phyloP scores from a whole-genome alignment of 2,888 invertebrate species.

The Ctenicera cuprea region DNA sequence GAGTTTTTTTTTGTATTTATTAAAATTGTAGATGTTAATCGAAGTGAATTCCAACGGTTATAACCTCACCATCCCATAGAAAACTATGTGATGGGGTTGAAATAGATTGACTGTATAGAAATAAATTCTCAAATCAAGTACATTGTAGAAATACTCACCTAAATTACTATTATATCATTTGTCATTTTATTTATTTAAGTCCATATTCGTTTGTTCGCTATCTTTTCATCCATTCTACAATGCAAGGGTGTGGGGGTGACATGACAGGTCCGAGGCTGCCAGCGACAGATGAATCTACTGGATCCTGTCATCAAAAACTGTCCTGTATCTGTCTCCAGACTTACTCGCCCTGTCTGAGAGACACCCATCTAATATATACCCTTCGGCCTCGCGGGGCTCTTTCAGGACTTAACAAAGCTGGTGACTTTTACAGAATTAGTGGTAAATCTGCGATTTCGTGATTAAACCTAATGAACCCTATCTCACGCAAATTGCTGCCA shows the following conservation, averaged over 20 bases:
- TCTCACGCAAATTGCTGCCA: too few species aligned
- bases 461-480: not conserved
- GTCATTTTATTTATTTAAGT: slow-evolving; percentile 50
- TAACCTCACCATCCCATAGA: too few species aligned
- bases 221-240: slow-evolving; percentile 50
- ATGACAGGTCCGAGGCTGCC: slow-evolving; percentile 64
- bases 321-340: slow-evolving; percentile 59
- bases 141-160: slow-evolving; percentile 14
- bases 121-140: not conserved
- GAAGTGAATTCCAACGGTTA: not conserved
- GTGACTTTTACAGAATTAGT: slow-evolving; percentile 14
- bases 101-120: too few species aligned
- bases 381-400: slow-evolving; percentile 31
- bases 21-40: not conserved
- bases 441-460: not conserved
- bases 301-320: slow-evolving; percentile 62
- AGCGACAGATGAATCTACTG: slow-evolving; percentile 64
- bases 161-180: slow-evolving; percentile 28
- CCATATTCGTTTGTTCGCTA: slow-evolving; percentile 44
- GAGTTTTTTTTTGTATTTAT: not conserved
- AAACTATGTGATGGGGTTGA: too few species aligned
- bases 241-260: slow-evolving; percentile 52
- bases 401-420: slow-evolving; percentile 22
- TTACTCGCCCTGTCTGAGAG: slow-evolving; percentile 42
- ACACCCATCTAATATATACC: slow-evolving; percentile 46